phyloP scores from a whole-genome alignment of 2,888 invertebrate species.

The Pseudococcus viburni region DNA sequence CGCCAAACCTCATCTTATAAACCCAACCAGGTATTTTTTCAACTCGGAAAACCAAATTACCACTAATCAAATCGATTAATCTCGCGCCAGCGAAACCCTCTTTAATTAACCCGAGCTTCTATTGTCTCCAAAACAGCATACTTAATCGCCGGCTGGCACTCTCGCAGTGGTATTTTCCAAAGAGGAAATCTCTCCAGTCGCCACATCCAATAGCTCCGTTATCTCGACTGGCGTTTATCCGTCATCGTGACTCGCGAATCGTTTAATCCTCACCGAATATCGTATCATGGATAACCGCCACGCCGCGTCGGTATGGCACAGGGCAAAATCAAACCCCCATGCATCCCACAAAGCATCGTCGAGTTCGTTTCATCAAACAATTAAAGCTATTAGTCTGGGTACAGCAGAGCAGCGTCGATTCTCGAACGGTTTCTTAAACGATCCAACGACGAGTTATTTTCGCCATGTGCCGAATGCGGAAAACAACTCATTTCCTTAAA shows the following conservation, averaged over 20 bases:
- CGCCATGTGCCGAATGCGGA: constrained; percentile 48
- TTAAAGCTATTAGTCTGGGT: constrained; percentile 13
- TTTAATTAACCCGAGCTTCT: constrained; percentile 2
- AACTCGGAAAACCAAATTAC: not conserved
- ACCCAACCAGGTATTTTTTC: not conserved
- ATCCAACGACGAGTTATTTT: constrained; percentile 5
- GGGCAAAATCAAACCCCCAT: not conserved
- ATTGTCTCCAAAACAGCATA: not conserved
- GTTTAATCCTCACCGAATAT: not conserved
- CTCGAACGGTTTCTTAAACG: constrained; percentile 7
- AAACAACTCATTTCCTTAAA: constrained; percentile 30
- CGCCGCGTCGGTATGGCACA: not conserved
- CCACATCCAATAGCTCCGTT: not conserved
- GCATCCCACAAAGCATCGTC: not conserved
- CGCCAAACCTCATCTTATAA: not conserved
- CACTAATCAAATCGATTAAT: constrained; percentile 11
- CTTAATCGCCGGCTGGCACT: not conserved
- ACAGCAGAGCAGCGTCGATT: not conserved
- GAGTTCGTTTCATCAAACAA: constrained; percentile 10
- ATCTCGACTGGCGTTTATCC: not conserved
- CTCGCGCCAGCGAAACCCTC: not conserved
- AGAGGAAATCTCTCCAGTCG: constrained; percentile 1
- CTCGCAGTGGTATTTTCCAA: not conserved
- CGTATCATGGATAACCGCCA: too few relatives aligned
- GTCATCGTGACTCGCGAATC: not conserved